Percentiles rank a stretch among this genome's conserved stretches.
These are phyloP conservation scores for Drosophila busckii DNA, from an alignment of 1,140 invertebrate species.

Conservation along the genomic window DNA sequence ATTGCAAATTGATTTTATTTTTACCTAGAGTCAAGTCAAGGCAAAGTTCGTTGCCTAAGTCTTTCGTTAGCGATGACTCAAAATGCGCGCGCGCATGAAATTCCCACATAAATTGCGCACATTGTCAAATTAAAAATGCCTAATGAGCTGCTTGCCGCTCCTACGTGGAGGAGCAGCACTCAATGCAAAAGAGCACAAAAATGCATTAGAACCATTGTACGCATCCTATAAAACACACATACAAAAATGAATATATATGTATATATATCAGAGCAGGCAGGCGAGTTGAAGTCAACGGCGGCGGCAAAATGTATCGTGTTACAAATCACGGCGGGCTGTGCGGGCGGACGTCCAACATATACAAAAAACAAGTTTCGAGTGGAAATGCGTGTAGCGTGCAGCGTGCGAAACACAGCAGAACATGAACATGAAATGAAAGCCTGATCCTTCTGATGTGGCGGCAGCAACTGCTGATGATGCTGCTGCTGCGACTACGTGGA, in stretches of 20 bases:
- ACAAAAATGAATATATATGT: not conserved
- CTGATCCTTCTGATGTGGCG: constrained; percentile 23
- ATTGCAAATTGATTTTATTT: constrained; percentile 72
- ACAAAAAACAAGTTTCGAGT: constrained; percentile 68
- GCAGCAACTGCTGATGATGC: constrained; percentile 24
- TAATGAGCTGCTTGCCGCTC: constrained; percentile 64
- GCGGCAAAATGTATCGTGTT: constrained; percentile 74
- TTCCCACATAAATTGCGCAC: constrained; percentile 75
- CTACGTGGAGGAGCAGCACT: constrained; percentile 2
- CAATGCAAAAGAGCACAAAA: constrained; percentile 71
- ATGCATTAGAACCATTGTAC: constrained; percentile 58
- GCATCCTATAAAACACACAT: constrained; percentile 12
- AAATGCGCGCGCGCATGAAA: constrained; percentile 57
- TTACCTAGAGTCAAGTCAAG: constrained; percentile 9
- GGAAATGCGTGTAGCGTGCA: constrained; percentile 76
- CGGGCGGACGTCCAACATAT: constrained; percentile 13
- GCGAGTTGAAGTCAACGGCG: constrained; percentile 40
- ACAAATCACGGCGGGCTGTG: constrained; percentile 64
- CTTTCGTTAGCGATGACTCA: constrained; percentile 63
- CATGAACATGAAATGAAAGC: constrained; percentile 62
- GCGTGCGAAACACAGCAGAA: constrained; percentile 70
- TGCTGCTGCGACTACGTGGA: constrained; percentile 37
- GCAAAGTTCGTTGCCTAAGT: constrained; percentile 49
- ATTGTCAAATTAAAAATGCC: constrained; percentile 77
- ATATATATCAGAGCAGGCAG: too few relatives aligned